Base-by-base conservation (phyloP, 2,113 vertebrate species). In the Oreocharis arfaki region DNA sequence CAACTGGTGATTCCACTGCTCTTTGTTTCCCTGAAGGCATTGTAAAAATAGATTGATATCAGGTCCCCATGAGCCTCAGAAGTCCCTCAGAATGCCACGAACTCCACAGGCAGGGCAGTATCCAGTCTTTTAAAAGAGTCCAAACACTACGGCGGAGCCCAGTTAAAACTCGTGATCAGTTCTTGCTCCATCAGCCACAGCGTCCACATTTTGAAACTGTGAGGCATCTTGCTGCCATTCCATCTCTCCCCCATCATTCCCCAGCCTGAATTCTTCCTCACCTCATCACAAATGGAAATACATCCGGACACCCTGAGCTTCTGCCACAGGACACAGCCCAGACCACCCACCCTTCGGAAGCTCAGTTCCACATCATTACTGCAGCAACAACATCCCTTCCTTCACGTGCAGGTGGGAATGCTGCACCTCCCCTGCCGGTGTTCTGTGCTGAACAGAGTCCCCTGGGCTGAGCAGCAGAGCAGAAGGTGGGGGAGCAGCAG, bases 111-210 rank as follows among this genome's bases (percentile, higher is more conserved):
- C 3, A 84, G 53, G 42, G 52, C 55, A 69, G 16, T 8, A 4
- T 26, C 35, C 55, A 24, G 41, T 18, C 16, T 67, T 87, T 32
- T 46, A 32, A 22, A 78, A 47, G 50, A 17, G 3, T n/a, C 33
- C 55, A 65, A 67, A 26, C 2, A 0, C 26, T 16, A 0, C 4
- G 0, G 22, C 32, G 64, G 80, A 1, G 27, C 33, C 7, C 22
- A 57, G 24, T 28, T 24, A 50, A 61, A 83, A 39, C 21, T 20
- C 20, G 7, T 5, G 3, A n/a, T 26, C 6, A 13, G 32, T 22
- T 76, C 26, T 7, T 16, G 4, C 26, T 59, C 30, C 84, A 55
- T 42, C 32, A 32, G 8, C 20, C 42, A 15, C 63, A 10, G 6
- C 5, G 9, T 21, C 74, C 33, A 7, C 53, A 8, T 8, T 46